A percentile compares a stretch with the other conserved stretches of the same genome.
These are phyloP conservation scores for Sandelia bainsii DNA, from an alignment of 2,797 vertebrate genomes.

Conservation along the genomic window DNA sequence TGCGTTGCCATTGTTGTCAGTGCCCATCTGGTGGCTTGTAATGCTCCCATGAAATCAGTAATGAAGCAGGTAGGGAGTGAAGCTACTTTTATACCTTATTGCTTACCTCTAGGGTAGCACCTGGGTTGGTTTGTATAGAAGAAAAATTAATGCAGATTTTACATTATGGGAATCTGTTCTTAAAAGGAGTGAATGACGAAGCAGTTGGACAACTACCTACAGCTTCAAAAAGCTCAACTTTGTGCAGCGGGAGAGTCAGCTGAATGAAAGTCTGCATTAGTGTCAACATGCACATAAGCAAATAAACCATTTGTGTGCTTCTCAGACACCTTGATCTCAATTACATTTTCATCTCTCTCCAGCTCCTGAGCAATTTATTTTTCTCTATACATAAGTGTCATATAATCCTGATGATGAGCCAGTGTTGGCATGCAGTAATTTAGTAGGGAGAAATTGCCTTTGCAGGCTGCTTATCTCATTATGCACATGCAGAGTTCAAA, in stretches of 20 bases:
- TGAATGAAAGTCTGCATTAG: slow-evolving; percentile 5
- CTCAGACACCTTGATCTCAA: slow-evolving; percentile 27
- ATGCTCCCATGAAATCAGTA: slow-evolving; percentile 74
- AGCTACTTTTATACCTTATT: slow-evolving; percentile 44
- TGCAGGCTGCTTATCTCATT: slow-evolving; percentile 77
- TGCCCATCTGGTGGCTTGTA: slow-evolving; percentile 83
- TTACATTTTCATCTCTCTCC: slow-evolving; percentile 19
- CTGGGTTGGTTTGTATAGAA: slow-evolving; percentile 21
- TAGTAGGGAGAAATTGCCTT: slow-evolving; percentile 40
- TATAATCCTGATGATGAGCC: slow-evolving; percentile 9
- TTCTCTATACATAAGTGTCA: slow-evolving; percentile 17
- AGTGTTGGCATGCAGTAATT: slow-evolving; percentile 11
- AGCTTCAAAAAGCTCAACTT: background rate
- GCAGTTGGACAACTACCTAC: background rate
- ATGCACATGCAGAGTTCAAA: slow-evolving; percentile 79
- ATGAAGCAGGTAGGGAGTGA: slow-evolving; percentile 76
- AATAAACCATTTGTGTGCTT: slow-evolving; percentile 39
- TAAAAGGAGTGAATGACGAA: slow-evolving; percentile 1
- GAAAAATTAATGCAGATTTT: slow-evolving; percentile 16
- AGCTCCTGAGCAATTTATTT: slow-evolving; percentile 2
- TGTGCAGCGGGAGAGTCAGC: background rate
- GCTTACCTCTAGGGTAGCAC: slow-evolving; percentile 55
- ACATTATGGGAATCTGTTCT: slow-evolving; percentile 12
- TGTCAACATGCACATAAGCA: slow-evolving; percentile 2
- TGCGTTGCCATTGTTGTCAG: slow-evolving; percentile 79